Conservation (phyloP, 1,140 invertebrate species). For the Ips nitidus region DNA sequence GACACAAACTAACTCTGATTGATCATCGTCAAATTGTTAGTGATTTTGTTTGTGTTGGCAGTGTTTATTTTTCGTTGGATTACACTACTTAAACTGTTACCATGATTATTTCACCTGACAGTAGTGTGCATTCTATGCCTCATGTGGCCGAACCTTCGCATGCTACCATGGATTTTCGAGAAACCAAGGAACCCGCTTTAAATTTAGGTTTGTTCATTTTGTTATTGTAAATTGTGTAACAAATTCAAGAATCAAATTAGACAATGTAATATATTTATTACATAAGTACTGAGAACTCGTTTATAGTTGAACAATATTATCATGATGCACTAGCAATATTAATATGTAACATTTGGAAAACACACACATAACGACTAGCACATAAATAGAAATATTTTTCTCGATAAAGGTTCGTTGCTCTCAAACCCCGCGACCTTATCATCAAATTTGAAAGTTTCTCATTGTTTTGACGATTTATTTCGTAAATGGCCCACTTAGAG, state of each 20-base stretch:
- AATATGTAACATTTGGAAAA: too few species aligned
- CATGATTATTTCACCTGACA: constrained; percentile 52
- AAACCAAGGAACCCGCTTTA: constrained; percentile 47
- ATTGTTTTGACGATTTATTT: constrained; percentile 10
- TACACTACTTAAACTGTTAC: constrained; percentile 9
- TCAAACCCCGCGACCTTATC: background rate
- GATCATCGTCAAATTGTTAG: background rate
- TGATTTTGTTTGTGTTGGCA: background rate
- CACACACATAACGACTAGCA: background rate
- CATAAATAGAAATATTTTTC: constrained; percentile 8
- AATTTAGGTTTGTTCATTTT: constrained; percentile 47
- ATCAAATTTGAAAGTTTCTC: background rate
- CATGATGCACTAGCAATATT: too few species aligned
- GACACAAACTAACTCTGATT: constrained; percentile 3
- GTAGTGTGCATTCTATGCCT: constrained; percentile 43
- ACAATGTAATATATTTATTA: too few species aligned
- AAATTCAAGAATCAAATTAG: too few species aligned
- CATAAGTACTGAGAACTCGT: too few species aligned
- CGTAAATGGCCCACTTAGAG: constrained; percentile 7
- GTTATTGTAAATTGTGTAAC: background rate
- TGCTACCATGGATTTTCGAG: constrained; percentile 37
- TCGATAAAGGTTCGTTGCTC: constrained; percentile 13
- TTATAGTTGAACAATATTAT: too few species aligned
- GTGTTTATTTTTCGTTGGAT: background rate
- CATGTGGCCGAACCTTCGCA: constrained; percentile 46